Evolutionary conservation across 2,113 vertebrate genomes (phyloP).

Genomic region (Anoura caudifer): DNA sequence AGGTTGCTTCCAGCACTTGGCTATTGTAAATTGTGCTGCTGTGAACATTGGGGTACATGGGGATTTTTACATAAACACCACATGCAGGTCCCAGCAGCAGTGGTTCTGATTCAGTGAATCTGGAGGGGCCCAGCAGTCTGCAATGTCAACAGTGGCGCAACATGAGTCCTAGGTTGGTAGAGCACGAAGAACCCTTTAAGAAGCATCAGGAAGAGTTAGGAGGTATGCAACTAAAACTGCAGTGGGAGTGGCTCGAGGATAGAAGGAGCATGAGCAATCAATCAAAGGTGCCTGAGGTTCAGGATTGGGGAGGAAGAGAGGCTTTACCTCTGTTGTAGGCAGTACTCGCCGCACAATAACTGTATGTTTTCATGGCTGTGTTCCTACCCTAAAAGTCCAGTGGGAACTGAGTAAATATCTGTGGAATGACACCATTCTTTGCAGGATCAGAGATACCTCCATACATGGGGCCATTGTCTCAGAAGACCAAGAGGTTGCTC

Average conservation of each 20-base stretch:
- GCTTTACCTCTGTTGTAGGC: not conserved
- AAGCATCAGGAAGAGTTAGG: not conserved
- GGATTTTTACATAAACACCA: fast-evolving
- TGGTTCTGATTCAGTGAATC: not conserved
- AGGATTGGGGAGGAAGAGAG: not conserved
- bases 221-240: not conserved
- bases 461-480: not conserved
- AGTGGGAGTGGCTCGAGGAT: no score
- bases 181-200: not conserved
- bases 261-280: not conserved
- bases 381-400: not conserved
- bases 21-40: no score
- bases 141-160: not conserved
- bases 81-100: not conserved
- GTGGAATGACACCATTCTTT: not conserved
- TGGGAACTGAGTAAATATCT: not conserved
- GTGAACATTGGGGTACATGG: no score
- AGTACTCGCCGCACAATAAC: fast-evolving
- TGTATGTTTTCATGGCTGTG: fast-evolving
- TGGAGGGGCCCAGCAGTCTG: not conserved
- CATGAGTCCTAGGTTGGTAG: not conserved
- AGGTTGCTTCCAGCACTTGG: no score
- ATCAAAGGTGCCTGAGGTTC: not conserved
- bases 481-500: not conserved
- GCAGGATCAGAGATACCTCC: not conserved